These are phyloP conservation scores for Mechanitis mazaeus DNA, from an alignment of 2,888 invertebrate species.

Conservation along the genomic window DNA sequence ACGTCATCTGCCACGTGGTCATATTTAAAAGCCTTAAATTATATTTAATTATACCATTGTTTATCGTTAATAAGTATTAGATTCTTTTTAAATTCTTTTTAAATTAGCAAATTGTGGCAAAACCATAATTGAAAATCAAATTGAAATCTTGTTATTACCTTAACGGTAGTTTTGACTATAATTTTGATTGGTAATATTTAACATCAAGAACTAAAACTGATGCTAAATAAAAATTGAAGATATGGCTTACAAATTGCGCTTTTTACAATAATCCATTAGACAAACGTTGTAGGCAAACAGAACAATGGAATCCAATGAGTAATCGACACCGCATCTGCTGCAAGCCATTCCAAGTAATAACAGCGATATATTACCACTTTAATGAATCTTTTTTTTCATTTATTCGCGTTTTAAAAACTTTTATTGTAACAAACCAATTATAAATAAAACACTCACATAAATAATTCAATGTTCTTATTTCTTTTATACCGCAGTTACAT, in stretches of 20 bases:
- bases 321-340: slow-evolving; percentile 31
- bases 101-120: too few species aligned
- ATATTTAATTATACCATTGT: too few species aligned
- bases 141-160: too few species aligned
- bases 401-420: not conserved
- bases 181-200: too few species aligned
- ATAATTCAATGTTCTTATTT: slow-evolving; percentile 1
- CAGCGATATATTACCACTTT: slow-evolving; percentile 27
- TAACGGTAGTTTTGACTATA: too few species aligned
- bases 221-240: not conserved
- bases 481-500: not conserved
- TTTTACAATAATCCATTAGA: slow-evolving; percentile 31
- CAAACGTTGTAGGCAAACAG: slow-evolving; percentile 30
- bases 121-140: too few species aligned
- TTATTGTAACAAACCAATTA: not conserved
- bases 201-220: too few species aligned
- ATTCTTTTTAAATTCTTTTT: not conserved
- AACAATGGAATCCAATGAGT: slow-evolving; percentile 31
- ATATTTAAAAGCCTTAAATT: not conserved
- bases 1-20: slow-evolving; percentile 19
- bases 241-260: slow-evolving; percentile 12
- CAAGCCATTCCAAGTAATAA: slow-evolving; percentile 21
- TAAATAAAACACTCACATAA: slow-evolving; percentile 9
- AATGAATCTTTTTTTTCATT: slow-evolving; percentile 21
- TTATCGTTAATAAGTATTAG: not conserved